phyloP scores from a whole-genome alignment of 1,140 invertebrate genomes.

The Leucophenga varia region DNA sequence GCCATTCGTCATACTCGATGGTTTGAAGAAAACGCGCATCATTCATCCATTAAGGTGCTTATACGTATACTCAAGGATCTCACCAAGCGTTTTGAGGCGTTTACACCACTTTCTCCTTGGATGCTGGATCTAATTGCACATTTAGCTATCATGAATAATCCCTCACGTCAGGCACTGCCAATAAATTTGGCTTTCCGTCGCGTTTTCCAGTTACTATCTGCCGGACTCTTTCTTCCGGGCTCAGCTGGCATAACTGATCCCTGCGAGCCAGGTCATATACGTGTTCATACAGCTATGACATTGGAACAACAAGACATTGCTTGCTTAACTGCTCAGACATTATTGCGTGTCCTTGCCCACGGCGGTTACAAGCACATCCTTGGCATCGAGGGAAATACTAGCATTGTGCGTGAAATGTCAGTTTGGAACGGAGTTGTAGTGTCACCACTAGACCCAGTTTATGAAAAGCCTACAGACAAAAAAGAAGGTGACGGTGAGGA shows the following conservation, averaged over 20 bases:
- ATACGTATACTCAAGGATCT: constrained; percentile 91
- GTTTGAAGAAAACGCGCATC: constrained; percentile 98
- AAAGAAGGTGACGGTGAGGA: constrained; percentile 59
- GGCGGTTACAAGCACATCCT: constrained; percentile 90
- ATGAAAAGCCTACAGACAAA: constrained; percentile 66
- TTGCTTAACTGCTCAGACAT: constrained; percentile 84
- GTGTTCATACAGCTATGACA: constrained; percentile 88
- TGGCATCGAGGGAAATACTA: constrained; percentile 70
- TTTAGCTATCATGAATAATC: constrained; percentile 96
- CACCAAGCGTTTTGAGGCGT: constrained; percentile 82
- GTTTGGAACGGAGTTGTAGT: constrained; percentile 95
- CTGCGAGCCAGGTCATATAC: constrained; percentile 84
- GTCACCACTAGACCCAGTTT: constrained; percentile 87
- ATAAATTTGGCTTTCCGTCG: constrained; percentile 87
- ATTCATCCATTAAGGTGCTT: constrained; percentile 91
- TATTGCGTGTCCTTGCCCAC: constrained; percentile 85
- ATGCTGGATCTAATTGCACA: constrained; percentile 95
- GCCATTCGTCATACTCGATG: constrained; percentile 94
- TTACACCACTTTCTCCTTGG: constrained; percentile 91
- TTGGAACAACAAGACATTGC: constrained; percentile 94
- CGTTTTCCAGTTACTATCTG: constrained; percentile 85
- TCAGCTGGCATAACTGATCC: constrained; percentile 94
- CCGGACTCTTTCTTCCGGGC: constrained; percentile 93
- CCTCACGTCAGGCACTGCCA: constrained; percentile 85
- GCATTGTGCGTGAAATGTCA: constrained; percentile 81